Evolutionary conservation across 64 coral and sea anemone genomes (phyloP), one percentile per base, ranked within the genome.

Genomic region (Montipora sp.): DNA sequence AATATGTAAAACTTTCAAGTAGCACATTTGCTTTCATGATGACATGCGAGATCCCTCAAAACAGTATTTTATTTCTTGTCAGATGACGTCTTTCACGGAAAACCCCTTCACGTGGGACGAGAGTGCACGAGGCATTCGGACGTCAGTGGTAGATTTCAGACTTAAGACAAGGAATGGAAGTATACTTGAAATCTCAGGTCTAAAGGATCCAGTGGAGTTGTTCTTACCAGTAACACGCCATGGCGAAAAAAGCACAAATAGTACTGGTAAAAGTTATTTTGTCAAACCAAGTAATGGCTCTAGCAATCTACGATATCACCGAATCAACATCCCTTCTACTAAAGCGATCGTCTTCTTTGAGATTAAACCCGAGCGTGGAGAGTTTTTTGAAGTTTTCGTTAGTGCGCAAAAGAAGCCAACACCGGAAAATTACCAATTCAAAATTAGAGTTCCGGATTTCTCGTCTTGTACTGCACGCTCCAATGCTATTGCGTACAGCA

Each of bases 101-200:
- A 94, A 94, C 47, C 93, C 93, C 7, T 94, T 94, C 59, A 94
- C 88, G 15, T 94, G 93, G 93, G 93, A 77, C 63, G 8, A 23
- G 3, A 77, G 80, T 48, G 88, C 93, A 3, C 83, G 73, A 48
- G 59, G 55, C 3, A 67, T 94, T 10, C 74, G 24, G 45, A 90
- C 93, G 5, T 59, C 79, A 18, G 87, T 94, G 19, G 89, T 84
- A 13, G 93, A 94, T 3, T 94, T 94, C 21, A 90, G 71, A 60
- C 51, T 94, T 77, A 94, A 94, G 14, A 68, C 27, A 15, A 63
- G 46, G 22, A 70, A 84, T 9, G 93, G 93, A 67, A 85, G 23
- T 58, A 66, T 46, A 5, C 19, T 90, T 16, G 9, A 77, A 47
- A 46, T 94, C 16, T 90, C 87, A 14, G 87, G 80, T 67, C 72